Percentiles rank a stretch among this genome's conserved stretches.
Evolutionary conservation across 1,140 invertebrate genomes (phyloP).

Genomic region (Grapholita molesta): DNA sequence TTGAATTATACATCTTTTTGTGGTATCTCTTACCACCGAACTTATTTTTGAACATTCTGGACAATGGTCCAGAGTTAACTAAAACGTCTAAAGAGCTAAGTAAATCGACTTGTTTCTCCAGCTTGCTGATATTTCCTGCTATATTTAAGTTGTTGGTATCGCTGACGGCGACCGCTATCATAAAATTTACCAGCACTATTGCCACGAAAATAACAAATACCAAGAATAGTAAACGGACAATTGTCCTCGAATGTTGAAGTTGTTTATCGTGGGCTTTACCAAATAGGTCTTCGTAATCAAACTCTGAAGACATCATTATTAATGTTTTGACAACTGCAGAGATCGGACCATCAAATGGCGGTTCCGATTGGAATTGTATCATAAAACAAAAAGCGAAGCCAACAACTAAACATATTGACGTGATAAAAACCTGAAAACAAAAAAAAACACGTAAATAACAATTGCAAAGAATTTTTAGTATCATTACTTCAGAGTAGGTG

Average conservation of each 20-base stretch:
- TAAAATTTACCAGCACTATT: background rate
- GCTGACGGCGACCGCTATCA: background rate
- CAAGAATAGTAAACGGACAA: background rate
- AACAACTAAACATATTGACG: background rate
- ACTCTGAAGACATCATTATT: background rate
- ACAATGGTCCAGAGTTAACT: background rate
- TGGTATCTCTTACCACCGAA: background rate
- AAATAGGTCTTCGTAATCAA: background rate
- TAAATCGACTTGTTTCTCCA: background rate
- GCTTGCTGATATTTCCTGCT: background rate
- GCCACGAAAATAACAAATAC: background rate
- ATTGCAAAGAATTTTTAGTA: no score
- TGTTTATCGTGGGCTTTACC: background rate
- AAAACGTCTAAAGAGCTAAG: background rate
- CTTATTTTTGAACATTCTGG: background rate
- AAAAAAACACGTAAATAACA: background rate
- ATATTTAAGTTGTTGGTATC: background rate
- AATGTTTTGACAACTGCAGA: background rate
- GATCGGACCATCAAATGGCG: background rate
- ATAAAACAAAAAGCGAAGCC: background rate
- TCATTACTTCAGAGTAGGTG: no score
- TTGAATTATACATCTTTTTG: background rate
- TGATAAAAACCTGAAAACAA: background rate
- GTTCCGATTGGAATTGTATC: background rate
- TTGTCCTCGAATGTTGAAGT: background rate